phyloP scores from a whole-genome alignment of 2,888 invertebrate genomes.

The Rhingia rostrata region DNA sequence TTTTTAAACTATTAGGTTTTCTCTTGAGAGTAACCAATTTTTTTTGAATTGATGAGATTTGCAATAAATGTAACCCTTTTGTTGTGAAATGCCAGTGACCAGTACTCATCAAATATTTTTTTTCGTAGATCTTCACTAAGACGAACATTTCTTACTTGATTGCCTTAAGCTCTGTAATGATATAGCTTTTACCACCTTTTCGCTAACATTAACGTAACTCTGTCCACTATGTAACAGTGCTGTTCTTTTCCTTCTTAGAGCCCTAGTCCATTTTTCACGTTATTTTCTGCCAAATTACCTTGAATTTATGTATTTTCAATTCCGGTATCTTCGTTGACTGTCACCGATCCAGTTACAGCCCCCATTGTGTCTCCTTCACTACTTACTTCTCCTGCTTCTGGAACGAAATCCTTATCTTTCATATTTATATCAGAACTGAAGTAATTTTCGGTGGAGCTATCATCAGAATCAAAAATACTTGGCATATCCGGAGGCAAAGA shows the following conservation, averaged over 20 bases:
- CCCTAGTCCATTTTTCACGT: conserved; percentile 8
- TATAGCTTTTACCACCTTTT: conserved; percentile 12
- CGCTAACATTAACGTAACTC: conserved; percentile 19
- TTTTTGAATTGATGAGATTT: too few species aligned
- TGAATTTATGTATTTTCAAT: conserved; percentile 4
- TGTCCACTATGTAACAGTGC: conserved; percentile 15
- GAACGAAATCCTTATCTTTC: conserved; percentile 20
- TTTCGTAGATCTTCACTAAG: too few species aligned
- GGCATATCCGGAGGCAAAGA: too few species aligned
- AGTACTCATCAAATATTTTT: too few species aligned
- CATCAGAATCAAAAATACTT: too few species aligned
- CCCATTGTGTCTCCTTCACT: conserved; percentile 25
- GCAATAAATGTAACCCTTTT: too few species aligned
- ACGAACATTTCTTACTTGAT: not conserved
- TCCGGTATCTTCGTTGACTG: conserved; percentile 7
- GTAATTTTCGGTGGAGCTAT: too few species aligned
- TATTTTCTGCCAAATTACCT: conserved; percentile 17
- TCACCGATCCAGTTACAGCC: conserved; percentile 12
- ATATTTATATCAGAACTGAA: too few species aligned
- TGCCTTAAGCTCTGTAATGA: conserved; percentile 21
- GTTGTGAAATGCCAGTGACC: too few species aligned
- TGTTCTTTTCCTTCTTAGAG: conserved; percentile 11
- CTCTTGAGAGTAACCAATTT: too few species aligned
- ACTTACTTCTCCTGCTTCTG: conserved; percentile 4
- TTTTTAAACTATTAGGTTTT: too few species aligned